A percentile compares a stretch with the other conserved stretches of the same genome.
phyloP scores from a whole-genome alignment of 2,113 vertebrate genomes.

The Rhinolophus ferrumequinum region DNA sequence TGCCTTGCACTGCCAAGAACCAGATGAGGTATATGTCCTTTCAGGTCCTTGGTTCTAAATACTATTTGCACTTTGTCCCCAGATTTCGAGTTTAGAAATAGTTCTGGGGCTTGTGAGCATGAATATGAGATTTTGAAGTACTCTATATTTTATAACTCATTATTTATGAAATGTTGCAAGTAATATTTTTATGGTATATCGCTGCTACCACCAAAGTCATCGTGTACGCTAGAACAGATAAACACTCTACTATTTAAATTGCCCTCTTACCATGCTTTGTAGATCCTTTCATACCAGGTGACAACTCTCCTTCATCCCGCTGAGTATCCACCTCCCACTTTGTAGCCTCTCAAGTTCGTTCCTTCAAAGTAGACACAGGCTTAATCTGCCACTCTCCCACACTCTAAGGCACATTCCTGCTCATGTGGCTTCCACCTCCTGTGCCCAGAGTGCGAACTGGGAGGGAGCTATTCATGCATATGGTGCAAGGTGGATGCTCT shows the following conservation, averaged over 20 bases:
- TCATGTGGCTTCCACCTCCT: not conserved
- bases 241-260: not conserved
- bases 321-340: not conserved
- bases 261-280: not conserved
- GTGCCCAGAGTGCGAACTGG: not conserved
- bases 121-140: not conserved
- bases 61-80: not conserved
- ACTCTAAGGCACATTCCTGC: not conserved
- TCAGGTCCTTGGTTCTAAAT: not conserved
- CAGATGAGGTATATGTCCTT: not conserved
- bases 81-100: slow-evolving; percentile 41
- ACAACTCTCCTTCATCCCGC: not conserved
- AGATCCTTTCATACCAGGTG: not conserved
- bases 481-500: not conserved
- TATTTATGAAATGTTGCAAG: not conserved
- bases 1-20: not conserved
- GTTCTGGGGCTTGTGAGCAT: not conserved
- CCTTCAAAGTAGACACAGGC: not conserved
- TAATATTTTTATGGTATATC: not conserved
- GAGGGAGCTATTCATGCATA: not conserved
- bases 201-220: not conserved
- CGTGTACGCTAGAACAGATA: not conserved
- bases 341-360: not conserved
- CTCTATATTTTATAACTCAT: not conserved
- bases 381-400: not conserved